These are phyloP conservation scores for Sphecodes monilicornis DNA, from an alignment of 2,888 invertebrate species.

Conservation along the genomic window DNA sequence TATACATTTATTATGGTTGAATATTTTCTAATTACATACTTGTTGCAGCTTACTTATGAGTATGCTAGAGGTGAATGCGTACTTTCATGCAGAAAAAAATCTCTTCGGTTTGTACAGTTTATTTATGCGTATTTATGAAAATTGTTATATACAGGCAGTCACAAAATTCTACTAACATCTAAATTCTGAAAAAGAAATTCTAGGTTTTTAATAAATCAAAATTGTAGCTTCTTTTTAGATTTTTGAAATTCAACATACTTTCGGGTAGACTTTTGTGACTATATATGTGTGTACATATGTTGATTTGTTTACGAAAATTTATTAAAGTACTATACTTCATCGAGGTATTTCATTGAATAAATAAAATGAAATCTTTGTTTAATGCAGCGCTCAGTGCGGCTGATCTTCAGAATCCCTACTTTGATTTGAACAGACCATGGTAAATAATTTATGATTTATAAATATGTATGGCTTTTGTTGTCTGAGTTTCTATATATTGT, in stretches of 20 bases:
- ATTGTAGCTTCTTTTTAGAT: not conserved
- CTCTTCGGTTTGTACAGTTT: slow-evolving; percentile 48
- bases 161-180: too few species aligned
- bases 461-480: too few species aligned
- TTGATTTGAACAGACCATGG: slow-evolving; percentile 53
- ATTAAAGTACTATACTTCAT: not conserved
- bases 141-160: not conserved
- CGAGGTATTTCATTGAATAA: not conserved
- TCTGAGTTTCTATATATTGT: not conserved
- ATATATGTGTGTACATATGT: too few species aligned
- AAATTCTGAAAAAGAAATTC: not conserved
- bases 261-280: not conserved
- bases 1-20: not conserved
- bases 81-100: slow-evolving; percentile 46
- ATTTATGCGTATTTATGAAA: not conserved
- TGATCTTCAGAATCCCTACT: slow-evolving; percentile 61
- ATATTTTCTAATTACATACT: not conserved
- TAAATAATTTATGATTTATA: slow-evolving; percentile 31
- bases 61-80: slow-evolving; percentile 56
- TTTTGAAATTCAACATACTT: not conserved
- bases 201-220: not conserved
- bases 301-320: not conserved
- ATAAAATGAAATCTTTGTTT: not conserved
- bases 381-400: slow-evolving; percentile 54
- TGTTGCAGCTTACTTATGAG: slow-evolving; percentile 46